Base-by-base conservation (phyloP, 1,140 invertebrate species). In the Camponotus vicinus region DNA sequence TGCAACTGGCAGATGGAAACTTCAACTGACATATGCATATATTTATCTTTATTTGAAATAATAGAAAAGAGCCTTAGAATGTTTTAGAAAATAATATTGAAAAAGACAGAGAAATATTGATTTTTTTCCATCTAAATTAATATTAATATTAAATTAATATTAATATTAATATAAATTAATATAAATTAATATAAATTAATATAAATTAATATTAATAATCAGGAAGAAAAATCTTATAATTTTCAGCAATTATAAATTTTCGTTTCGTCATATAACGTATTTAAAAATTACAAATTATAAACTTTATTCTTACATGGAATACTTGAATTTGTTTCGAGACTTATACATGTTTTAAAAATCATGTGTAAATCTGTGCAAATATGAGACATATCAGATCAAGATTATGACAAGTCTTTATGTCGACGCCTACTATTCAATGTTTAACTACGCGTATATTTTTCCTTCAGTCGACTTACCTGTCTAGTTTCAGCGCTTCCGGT, bases 11-110 rank as follows among this genome's bases (percentile, higher is more conserved):
- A 7, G 9, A 27, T 21, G 21, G 37, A 45, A 27, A n/a, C 4
- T 15, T 27, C 40, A 21, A 27, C 21, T 42, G 15, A 1, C 15
- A 67, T 8, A 8, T 8, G 34, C 11, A 11, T 40, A 15, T 66
- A 18, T 40, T 42, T 40, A 67, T 67, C 59, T 63, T 69, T 69
- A 69, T 49, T 27, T 69, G 21, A 15, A 75, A 55, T 59, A 70
- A 70, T 70, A 42, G 55, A 75, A 75, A 75, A 75, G 18, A 27
- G 40, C 59, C 55, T 52, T 52, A 18, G 15, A 52, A 52, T 52
- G 6, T 59, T n/a, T 21, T 40, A 40, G 40, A 45, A 77, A 45
- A 66, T 45, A 77, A 63, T 32, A 63, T 45, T 11, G 4, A 57
- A 3, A 18, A 18, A 52, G 13, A 18, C 13, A 15, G 15, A 18